Evolutionary conservation across 2,797 vertebrate genomes (phyloP), one percentile per base, ranked within the genome.

Genomic region (Pseudochirops corinnae): DNA sequence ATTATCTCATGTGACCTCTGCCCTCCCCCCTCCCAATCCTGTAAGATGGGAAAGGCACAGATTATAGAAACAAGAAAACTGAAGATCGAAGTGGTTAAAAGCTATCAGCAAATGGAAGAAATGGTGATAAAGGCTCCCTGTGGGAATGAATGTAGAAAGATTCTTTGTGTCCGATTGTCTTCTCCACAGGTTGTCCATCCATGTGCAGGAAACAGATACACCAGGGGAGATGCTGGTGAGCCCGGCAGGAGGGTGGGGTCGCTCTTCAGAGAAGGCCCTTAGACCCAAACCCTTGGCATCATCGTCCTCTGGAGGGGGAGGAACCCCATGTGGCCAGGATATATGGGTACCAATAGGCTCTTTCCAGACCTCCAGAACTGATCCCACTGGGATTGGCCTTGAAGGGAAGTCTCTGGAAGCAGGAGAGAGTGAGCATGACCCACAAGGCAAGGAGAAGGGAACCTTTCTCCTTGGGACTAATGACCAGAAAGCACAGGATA

Each of bases 141-240:
- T 82, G n/a, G 39, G 74, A 82, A 3, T 74, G 18, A 6, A 39
- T 21, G 67, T 7, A 46, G 74, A 46, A 46, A 26, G 74, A 46
- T 24, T 46, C 62, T 67, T 82, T 82, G 21, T 82, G 74, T 82
- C 7, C 74, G 5, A 94, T 93, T 95, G 60, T 97, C 95, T 98
- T 90, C 92, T 97, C 96, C 96, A 56, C 95, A 99, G 99, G 97
- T 52, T 98, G 97, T 97, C 98, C 18, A 91, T 98, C 93, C 95
- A 96, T 0, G 90, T 94, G 1, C 98, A 96, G n/a, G 96, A 96
- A 95, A 96, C 95, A 29, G 98, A 97, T 53, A 52, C 28, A 18
- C 98, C 98, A 24, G 98, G 97, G 56, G 97, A 98, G 91, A 56
- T 33, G n/a, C 94, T 95, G 5, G n/a, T 90, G 92, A 95, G 62